A percentile compares a stretch with the other conserved stretches of the same genome.
Evolutionary conservation across 2,797 vertebrate species (phyloP).

Genomic region (Adelosebastes latens): DNA sequence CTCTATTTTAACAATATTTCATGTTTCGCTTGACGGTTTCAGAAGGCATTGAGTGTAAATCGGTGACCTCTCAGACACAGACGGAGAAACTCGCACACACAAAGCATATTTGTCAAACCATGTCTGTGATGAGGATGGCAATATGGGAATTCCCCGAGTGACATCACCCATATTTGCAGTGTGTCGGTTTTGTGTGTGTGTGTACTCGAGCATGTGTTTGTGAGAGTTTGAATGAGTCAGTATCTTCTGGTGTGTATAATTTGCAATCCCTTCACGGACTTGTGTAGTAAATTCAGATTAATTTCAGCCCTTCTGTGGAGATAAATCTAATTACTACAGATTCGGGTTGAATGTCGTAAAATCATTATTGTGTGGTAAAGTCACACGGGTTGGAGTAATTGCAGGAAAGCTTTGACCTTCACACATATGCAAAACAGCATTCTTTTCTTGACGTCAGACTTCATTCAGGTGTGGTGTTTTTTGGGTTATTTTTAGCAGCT

Average conservation of each 20-base stretch:
- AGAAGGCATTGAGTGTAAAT: conserved; percentile 7
- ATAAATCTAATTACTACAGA: not conserved
- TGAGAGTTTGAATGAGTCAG: conserved; percentile 54
- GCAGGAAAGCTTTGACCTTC: not conserved
- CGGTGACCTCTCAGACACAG: conserved; percentile 27
- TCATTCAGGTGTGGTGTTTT: not conserved
- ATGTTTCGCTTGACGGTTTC: conserved; percentile 42
- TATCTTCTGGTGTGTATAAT: conserved; percentile 43
- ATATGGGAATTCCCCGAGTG: conserved; percentile 80
- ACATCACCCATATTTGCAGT: conserved; percentile 73
- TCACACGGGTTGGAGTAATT: not conserved
- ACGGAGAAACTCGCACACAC: conserved; percentile 17
- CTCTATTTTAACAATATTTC: conserved; percentile 45
- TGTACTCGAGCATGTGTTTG: conserved; percentile 28
- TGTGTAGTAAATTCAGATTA: conserved; percentile 7
- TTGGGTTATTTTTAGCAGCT: not conserved
- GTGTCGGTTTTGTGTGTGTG: conserved; percentile 33
- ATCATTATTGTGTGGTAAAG: not conserved
- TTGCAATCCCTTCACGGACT: conserved; percentile 24
- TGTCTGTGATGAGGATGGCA: conserved; percentile 64
- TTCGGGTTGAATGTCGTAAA: not conserved
- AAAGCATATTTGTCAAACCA: conserved; percentile 55
- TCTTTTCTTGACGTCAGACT: not conserved
- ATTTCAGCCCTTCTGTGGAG: not conserved
- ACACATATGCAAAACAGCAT: not conserved